A percentile compares a stretch with the other conserved stretches of the same genome.
Conservation (phyloP, 2,797 vertebrate genomes). For the Saxicola maurus region DNA sequence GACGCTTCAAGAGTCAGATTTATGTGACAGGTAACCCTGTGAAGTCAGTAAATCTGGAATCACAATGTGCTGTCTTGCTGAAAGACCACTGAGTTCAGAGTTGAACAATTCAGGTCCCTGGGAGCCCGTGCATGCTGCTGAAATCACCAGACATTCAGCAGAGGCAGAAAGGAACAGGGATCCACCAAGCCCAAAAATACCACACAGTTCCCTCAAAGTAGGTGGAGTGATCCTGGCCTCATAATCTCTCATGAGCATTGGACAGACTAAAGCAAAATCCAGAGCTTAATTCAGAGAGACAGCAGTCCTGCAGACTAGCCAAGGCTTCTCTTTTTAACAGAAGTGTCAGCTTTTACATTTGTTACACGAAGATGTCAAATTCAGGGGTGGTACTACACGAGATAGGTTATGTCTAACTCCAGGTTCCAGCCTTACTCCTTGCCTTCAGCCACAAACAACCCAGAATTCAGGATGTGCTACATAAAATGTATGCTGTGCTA, state of each 20-base stretch:
- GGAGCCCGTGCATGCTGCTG: background rate
- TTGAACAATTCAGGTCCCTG: background rate
- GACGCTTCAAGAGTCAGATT: background rate
- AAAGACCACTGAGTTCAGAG: background rate
- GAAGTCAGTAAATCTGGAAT: background rate
- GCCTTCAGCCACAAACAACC: background rate
- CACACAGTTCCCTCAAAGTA: background rate
- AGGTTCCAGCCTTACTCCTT: background rate
- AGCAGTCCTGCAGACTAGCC: background rate
- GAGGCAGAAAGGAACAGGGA: background rate
- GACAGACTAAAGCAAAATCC: background rate
- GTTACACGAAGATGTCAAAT: background rate
- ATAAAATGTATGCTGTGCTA: background rate
- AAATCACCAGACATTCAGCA: background rate
- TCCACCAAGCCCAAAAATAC: background rate
- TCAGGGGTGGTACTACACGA: background rate
- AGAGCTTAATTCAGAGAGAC: background rate
- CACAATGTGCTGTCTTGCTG: background rate
- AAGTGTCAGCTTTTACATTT: background rate
- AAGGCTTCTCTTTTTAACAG: background rate
- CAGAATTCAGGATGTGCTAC: background rate
- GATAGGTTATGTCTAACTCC: accelerated
- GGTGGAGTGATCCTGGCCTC: background rate
- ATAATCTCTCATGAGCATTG: background rate
- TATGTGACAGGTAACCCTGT: accelerated